Conservation (phyloP, 2,797 vertebrate genomes). For the Sebastes oblongus region DNA sequence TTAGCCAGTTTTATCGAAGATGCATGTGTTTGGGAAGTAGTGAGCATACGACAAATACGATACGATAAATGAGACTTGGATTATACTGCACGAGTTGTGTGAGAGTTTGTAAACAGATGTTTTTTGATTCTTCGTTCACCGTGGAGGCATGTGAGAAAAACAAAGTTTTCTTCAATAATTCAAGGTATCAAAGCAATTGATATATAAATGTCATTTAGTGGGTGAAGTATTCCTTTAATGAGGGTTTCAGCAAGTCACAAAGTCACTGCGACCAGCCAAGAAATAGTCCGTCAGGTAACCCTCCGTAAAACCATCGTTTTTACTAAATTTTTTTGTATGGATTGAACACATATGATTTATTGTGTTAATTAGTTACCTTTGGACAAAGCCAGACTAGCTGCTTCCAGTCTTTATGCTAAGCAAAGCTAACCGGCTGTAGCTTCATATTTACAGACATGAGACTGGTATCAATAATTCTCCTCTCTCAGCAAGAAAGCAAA, state of each 20-base stretch:
- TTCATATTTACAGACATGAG: background rate
- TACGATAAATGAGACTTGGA: no score
- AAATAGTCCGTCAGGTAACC: background rate
- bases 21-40: no score
- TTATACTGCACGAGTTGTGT: no score
- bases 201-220: no score
- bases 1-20: no score
- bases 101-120: no score
- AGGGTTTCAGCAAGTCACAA: background rate
- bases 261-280: background rate
- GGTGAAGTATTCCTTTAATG: background rate
- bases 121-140: no score
- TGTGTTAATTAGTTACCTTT: background rate
- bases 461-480: background rate
- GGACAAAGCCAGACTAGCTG: background rate
- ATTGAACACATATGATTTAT: background rate
- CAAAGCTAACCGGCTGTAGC: background rate
- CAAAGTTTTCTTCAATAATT: no score
- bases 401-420: background rate
- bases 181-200: no score
- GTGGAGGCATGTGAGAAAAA: no score
- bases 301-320: fast-evolving
- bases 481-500: background rate
- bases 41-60: no score
- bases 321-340: background rate